Conservation (phyloP, 2,888 invertebrate species). For the Tiphia femorata region DNA sequence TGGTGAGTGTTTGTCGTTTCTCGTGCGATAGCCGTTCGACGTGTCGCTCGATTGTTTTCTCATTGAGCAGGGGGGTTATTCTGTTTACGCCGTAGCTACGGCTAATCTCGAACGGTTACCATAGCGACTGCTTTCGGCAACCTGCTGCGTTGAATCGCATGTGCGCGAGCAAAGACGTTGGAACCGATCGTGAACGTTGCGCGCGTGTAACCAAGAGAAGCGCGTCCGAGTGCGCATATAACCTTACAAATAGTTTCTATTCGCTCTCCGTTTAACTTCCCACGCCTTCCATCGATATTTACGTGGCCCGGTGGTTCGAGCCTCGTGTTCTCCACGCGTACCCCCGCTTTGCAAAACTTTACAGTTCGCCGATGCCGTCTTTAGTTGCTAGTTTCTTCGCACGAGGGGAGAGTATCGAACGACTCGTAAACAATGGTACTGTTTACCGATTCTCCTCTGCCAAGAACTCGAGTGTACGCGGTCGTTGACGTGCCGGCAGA, state of each 20-base stretch:
- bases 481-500: conserved; percentile 22
- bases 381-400: too few species aligned
- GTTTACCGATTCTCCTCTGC: conserved; percentile 13
- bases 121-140: not conserved
- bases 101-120: conserved; percentile 1
- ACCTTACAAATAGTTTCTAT: not conserved
- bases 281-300: too few species aligned
- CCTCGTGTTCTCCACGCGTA: not conserved
- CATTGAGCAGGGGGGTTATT: conserved; percentile 34
- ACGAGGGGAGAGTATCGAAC: not conserved
- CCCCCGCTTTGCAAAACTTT: not conserved
- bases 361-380: not conserved
- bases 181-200: conserved; percentile 4
- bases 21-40: conserved; percentile 14
- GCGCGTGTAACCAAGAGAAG: conserved; percentile 7
- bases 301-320: too few species aligned
- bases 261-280: not conserved
- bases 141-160: conserved; percentile 1
- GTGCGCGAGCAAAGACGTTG: too few species aligned
- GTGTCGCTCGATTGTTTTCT: conserved; percentile 9
- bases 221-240: not conserved
- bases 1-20: conserved; percentile 47
- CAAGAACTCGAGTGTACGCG: conserved; percentile 1
- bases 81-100: conserved; percentile 35
- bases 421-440: conserved; percentile 4